These are phyloP conservation scores for Meandrina meandrites DNA, from an alignment of 92 coral and sea anemone genomes.

Conservation along the genomic window DNA sequence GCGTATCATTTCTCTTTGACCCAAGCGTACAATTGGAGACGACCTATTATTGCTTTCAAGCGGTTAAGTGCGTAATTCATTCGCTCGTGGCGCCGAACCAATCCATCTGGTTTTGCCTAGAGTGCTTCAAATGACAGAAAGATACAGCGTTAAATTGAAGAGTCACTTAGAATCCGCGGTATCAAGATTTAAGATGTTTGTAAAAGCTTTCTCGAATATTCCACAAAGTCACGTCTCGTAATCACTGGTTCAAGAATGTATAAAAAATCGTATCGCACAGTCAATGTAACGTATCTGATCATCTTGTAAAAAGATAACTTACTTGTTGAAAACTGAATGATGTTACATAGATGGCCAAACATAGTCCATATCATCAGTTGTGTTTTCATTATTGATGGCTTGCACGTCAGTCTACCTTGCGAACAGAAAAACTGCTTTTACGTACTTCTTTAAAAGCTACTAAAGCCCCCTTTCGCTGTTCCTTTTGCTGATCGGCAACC, in stretches of 20 bases:
- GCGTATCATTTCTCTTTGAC: not conserved
- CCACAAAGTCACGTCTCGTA: not conserved
- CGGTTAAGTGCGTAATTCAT: not conserved
- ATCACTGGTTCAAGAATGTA: not conserved
- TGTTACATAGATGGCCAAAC: not conserved
- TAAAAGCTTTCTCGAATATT: not conserved
- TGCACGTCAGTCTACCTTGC: not conserved
- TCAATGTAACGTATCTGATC: not conserved
- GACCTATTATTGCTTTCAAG: not conserved
- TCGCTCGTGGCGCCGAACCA: not conserved
- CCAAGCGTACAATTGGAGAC: not conserved
- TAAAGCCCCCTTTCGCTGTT: not conserved
- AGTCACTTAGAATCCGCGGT: not conserved
- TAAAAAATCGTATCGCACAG: not conserved
- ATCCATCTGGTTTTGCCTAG: not conserved
- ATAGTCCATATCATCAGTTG: not conserved
- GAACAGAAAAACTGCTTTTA: not conserved
- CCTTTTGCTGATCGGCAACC: not conserved
- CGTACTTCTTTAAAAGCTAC: not conserved
- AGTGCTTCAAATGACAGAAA: not conserved
- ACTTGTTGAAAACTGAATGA: not conserved
- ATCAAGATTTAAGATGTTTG: not conserved
- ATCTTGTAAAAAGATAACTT: not conserved
- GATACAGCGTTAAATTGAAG: too few relatives aligned
- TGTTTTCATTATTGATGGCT: not conserved